These are phyloP conservation scores for Heptranchias perlo DNA, from an alignment of 2,113 vertebrate species.

Conservation along the genomic window DNA sequence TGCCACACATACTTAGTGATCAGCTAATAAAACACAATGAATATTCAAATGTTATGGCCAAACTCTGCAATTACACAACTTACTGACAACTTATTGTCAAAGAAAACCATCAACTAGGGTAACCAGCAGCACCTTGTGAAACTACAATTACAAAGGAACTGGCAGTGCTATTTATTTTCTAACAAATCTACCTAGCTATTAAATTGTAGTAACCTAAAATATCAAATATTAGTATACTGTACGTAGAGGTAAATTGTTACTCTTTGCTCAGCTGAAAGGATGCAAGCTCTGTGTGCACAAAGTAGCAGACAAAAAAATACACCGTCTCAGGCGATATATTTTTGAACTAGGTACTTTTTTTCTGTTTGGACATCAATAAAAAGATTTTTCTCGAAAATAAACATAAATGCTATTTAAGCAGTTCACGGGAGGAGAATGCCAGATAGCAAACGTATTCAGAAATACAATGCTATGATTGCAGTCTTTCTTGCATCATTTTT, in stretches of 20 bases:
- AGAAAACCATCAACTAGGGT: background rate
- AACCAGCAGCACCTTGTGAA: background rate
- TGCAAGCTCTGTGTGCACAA: background rate
- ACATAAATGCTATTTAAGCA: background rate
- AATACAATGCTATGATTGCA: background rate
- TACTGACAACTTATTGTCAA: background rate
- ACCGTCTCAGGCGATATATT: background rate
- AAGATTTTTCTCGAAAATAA: background rate
- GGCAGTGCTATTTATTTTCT: background rate
- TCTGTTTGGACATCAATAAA: background rate
- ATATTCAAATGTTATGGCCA: slow-evolving; percentile 1
- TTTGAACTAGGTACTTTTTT: background rate
- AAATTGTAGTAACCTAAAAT: background rate
- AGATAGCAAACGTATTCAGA: background rate
- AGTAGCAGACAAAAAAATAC: background rate
- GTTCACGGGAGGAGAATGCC: background rate
- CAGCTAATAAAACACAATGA: background rate
- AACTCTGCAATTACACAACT: background rate
- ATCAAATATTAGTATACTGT: background rate
- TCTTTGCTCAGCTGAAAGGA: background rate
- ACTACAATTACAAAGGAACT: background rate
- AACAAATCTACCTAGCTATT: background rate
- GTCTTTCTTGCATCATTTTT: background rate
- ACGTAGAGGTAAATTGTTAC: background rate
- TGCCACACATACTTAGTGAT: background rate